A percentile compares a stretch with the other conserved stretches of the same genome.
Conservation (phyloP, 2,797 vertebrate genomes). For the Picus viridis region DNA sequence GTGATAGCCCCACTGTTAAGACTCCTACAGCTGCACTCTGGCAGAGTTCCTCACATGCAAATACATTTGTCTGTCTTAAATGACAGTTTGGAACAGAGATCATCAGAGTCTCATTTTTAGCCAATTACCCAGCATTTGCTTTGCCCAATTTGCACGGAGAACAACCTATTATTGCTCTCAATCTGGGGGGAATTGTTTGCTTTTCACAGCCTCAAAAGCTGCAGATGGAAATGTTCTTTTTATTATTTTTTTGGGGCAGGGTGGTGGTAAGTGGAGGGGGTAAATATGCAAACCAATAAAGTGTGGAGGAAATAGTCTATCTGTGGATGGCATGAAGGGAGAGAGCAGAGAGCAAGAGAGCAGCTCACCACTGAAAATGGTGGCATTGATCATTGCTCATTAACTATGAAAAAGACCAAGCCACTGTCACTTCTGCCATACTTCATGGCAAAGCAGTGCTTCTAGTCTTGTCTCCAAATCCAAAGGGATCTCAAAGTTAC, state of each 20-base stretch:
- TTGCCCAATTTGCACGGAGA: constrained; percentile 53
- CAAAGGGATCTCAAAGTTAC: neutral
- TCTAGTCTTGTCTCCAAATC: neutral
- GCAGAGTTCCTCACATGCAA: constrained; percentile 11
- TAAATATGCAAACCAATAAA: constrained; percentile 24
- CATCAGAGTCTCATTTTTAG: constrained; percentile 37
- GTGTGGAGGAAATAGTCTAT: neutral
- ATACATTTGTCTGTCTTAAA: constrained; percentile 42
- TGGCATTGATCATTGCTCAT: neutral
- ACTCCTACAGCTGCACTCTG: constrained; percentile 18
- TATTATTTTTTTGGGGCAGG: neutral
- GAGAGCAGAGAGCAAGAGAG: neutral
- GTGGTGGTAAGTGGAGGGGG: neutral
- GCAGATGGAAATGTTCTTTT: constrained; percentile 27
- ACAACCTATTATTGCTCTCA: constrained; percentile 52
- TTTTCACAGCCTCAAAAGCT: constrained; percentile 22
- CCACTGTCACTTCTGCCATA: neutral
- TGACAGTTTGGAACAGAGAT: constrained; percentile 45
- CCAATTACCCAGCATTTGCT: constrained; percentile 55
- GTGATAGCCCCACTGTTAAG: neutral
- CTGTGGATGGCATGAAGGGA: neutral
- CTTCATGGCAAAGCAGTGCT: neutral
- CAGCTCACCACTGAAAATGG: neutral
- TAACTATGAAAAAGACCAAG: neutral
- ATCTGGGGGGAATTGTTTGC: constrained; percentile 49